These are phyloP conservation scores for rabbit (Oryctolagus cuniculus) DNA, from an alignment of 2,113 vertebrate species.

Conservation along the genomic window DNA sequence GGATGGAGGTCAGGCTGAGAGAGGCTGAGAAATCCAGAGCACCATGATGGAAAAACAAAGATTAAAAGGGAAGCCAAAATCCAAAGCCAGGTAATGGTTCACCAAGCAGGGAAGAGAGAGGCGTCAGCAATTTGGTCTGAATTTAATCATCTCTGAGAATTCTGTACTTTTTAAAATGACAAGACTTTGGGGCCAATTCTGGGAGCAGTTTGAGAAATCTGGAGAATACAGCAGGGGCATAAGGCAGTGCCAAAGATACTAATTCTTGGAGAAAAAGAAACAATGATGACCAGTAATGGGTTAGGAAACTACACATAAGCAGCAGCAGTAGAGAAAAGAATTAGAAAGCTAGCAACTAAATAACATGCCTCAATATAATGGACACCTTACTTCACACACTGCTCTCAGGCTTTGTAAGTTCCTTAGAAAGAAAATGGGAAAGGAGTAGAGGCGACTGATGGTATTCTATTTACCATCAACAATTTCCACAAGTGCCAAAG, in stretches of 20 bases:
- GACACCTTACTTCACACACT: neutral
- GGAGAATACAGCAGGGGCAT: neutral
- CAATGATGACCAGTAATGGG: neutral
- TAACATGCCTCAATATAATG: neutral
- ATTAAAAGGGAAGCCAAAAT: constrained; percentile 44
- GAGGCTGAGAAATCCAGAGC: constrained; percentile 11
- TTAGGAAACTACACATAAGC: constrained; percentile 11
- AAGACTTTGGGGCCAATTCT: neutral
- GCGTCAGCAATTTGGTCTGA: neutral
- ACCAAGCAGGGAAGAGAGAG: constrained; percentile 41
- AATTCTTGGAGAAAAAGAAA: neutral
- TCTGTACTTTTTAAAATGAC: constrained; percentile 25
- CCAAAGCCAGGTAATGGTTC: constrained; percentile 47
- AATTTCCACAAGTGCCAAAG: neutral
- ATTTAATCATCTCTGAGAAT: constrained; percentile 36
- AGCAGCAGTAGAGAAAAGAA: constrained; percentile 30
- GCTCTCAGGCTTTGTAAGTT: neutral
- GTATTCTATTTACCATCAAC: neutral
- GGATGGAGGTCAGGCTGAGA: constrained; percentile 48
- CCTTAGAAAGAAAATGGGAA: neutral
- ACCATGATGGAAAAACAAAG: constrained; percentile 35
- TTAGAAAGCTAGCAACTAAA: neutral
- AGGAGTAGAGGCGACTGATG: neutral
- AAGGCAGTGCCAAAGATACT: neutral
- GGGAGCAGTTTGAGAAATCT: constrained; percentile 1